phyloP scores from a whole-genome alignment of 2,113 vertebrate species.

The Potamarius usumacintae region DNA sequence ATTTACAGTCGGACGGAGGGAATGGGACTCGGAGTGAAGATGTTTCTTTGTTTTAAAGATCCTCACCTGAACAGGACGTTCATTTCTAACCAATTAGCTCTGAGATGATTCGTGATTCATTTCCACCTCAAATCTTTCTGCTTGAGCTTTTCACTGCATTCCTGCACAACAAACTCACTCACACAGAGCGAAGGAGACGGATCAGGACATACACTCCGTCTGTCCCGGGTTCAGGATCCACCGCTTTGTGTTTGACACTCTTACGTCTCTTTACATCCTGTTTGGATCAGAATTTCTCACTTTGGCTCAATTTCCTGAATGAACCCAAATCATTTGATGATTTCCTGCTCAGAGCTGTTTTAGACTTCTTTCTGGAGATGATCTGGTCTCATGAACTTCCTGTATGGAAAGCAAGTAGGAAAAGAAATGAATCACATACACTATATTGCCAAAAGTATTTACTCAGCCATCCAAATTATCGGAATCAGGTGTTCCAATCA shows the following conservation, averaged over 20 bases:
- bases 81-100: not conserved
- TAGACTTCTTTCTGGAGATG: not conserved
- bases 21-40: not conserved
- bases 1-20: not conserved
- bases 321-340: not conserved
- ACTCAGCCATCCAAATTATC: too few relatives aligned
- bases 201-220: not conserved
- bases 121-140: conserved; percentile 23
- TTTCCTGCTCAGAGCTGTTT: not conserved
- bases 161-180: not conserved
- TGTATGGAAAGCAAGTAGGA: too few relatives aligned
- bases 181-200: not conserved
- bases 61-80: not conserved
- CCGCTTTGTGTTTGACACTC: not conserved
- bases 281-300: not conserved
- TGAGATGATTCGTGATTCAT: conserved; percentile 27
- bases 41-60: not conserved
- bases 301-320: too few relatives aligned
- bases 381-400: not conserved
- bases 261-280: not conserved
- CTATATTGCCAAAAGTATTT: too few relatives aligned
- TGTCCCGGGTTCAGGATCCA: not conserved
- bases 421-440: too few relatives aligned
- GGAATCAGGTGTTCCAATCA: too few relatives aligned
- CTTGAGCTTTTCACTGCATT: conserved; percentile 16